phyloP scores from a whole-genome alignment of 1,140 invertebrate species.

The Musca domestica region DNA sequence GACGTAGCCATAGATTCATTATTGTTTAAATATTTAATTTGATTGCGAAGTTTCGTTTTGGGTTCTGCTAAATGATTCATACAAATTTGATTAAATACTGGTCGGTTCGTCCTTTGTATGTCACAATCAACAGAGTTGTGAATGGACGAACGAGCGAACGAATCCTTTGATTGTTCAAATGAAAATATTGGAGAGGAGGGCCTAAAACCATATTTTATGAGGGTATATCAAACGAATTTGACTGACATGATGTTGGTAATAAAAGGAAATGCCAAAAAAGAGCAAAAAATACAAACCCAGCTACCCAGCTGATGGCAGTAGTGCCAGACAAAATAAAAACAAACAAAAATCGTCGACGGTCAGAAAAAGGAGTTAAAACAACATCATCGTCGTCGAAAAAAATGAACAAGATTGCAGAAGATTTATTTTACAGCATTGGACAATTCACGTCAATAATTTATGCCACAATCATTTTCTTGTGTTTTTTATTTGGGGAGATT shows the following conservation, averaged over 20 bases:
- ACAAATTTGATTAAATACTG: no score
- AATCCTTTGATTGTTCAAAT: no score
- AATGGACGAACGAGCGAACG: no score
- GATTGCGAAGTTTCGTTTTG: no score
- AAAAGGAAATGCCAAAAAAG: neutral
- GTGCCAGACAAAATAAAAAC: neutral
- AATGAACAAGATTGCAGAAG: constrained; percentile 19
- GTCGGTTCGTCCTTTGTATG: no score
- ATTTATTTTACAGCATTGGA: constrained; percentile 17
- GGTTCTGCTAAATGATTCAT: no score
- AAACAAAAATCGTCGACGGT: neutral
- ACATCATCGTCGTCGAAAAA: neutral
- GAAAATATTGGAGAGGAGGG: no score
- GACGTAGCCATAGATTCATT: no score
- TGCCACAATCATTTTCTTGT: neutral
- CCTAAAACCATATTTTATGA: constrained; percentile 10
- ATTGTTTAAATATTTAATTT: no score
- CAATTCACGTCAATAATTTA: constrained; percentile 19
- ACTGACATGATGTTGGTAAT: constrained; percentile 8
- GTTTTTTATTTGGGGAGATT: neutral
- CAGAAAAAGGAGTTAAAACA: neutral
- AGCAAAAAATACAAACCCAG: neutral
- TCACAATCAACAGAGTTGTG: no score
- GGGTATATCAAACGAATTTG: constrained; percentile 12
- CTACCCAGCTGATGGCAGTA: neutral